Conservation (phyloP, 2,888 invertebrate species). For the Boloria euphrosyne region DNA sequence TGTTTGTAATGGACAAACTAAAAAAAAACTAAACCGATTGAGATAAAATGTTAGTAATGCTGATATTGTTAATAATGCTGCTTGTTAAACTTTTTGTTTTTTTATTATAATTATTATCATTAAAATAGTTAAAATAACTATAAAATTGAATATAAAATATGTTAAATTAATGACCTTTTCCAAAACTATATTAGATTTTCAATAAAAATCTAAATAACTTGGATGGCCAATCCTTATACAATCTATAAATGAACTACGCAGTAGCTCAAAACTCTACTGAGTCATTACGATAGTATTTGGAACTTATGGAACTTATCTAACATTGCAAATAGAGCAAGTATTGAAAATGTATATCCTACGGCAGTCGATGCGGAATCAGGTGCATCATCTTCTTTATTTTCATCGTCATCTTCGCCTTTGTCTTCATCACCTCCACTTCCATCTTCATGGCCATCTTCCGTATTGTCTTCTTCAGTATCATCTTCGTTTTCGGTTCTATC, state of each 20-base stretch:
- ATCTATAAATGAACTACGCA: slow-evolving; percentile 12
- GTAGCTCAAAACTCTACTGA: slow-evolving; percentile 45
- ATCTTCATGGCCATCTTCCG: not conserved
- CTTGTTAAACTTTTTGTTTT: not conserved
- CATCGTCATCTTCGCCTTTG: slow-evolving; percentile 26
- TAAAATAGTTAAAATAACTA: not conserved
- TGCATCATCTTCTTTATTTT: slow-evolving; percentile 32
- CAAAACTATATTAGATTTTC: slow-evolving; percentile 6
- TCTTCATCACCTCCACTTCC: slow-evolving; percentile 30
- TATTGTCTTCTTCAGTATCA: not conserved
- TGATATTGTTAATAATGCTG: too few relatives aligned
- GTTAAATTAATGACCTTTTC: not conserved
- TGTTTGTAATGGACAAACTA: too few relatives aligned
- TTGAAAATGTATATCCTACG: slow-evolving; percentile 61
- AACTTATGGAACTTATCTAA: slow-evolving; percentile 55
- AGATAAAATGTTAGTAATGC: too few relatives aligned
- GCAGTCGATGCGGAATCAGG: slow-evolving; percentile 58
- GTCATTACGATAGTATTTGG: slow-evolving; percentile 51
- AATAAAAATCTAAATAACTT: slow-evolving; percentile 9
- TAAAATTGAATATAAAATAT: not conserved
- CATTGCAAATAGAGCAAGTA: slow-evolving; percentile 55
- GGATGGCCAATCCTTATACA: not conserved
- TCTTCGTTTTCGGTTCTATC: slow-evolving; percentile 49
- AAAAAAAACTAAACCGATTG: too few relatives aligned
- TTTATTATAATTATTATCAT: not conserved